phyloP scores from a whole-genome alignment of 2,113 vertebrate genomes.

The Peromyscus leucopus region DNA sequence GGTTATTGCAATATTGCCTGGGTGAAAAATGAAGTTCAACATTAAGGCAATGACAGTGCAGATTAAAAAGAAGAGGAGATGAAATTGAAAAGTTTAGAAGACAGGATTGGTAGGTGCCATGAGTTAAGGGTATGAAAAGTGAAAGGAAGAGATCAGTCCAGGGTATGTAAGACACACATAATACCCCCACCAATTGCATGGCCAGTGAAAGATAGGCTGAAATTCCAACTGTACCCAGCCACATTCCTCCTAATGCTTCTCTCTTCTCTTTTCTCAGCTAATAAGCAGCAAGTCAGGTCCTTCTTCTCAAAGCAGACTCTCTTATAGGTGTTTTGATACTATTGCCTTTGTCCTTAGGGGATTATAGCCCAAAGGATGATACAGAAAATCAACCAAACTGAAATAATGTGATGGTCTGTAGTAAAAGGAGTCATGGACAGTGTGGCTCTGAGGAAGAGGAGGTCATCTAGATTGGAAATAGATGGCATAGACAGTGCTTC shows the following conservation, averaged over 20 bases:
- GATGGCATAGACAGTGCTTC: background rate
- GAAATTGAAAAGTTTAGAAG: constrained; percentile 33
- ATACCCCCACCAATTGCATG: background rate
- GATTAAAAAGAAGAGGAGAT: background rate
- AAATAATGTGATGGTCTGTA: background rate
- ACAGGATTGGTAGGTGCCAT: background rate
- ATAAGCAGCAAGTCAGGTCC: background rate
- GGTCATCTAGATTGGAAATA: background rate
- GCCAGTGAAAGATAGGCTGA: background rate
- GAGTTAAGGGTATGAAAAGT: constrained; percentile 25
- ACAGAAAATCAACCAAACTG: background rate
- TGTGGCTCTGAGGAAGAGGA: background rate
- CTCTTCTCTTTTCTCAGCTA: background rate
- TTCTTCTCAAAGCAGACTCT: background rate
- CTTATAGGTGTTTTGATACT: background rate
- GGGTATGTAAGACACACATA: background rate
- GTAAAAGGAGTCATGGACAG: background rate
- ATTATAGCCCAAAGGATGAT: background rate
- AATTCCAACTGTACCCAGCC: background rate
- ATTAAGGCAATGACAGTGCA: constrained; percentile 46
- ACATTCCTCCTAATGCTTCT: background rate
- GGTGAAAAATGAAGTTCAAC: constrained; percentile 64
- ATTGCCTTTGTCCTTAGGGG: background rate
- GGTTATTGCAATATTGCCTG: constrained; percentile 63
- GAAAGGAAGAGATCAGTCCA: background rate